These are phyloP conservation scores for Diuraphis noxia DNA, from an alignment of 1,140 invertebrate genomes.

Conservation along the genomic window DNA sequence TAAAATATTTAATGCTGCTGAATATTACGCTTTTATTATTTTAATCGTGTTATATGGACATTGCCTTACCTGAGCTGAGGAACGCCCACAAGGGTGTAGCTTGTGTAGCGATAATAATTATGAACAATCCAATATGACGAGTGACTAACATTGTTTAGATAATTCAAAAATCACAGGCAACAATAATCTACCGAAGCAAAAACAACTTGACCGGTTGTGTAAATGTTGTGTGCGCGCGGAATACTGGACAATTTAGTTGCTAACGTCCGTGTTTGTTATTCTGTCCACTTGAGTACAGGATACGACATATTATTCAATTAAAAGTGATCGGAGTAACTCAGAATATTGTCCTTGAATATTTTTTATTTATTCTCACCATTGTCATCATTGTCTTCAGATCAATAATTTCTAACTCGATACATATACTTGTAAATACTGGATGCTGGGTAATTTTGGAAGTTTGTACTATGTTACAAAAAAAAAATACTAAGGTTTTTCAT, in stretches of 20 bases:
- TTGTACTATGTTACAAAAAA: neutral
- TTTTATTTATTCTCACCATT: neutral
- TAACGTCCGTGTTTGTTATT: neutral
- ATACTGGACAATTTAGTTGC: neutral
- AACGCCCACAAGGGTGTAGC: neutral
- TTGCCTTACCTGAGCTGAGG: too few species aligned
- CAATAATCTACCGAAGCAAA: neutral
- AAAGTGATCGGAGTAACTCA: constrained; percentile 6
- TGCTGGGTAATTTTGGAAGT: neutral
- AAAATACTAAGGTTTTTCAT: neutral
- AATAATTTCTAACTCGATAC: neutral
- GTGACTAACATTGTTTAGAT: neutral
- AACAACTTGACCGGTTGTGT: neutral
- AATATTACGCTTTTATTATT: too few species aligned
- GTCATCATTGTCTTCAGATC: neutral
- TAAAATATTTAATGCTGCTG: too few species aligned
- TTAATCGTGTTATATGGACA: too few species aligned
- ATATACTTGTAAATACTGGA: neutral
- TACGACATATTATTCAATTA: constrained; percentile 2
- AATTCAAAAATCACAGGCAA: neutral
- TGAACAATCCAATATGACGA: neutral
- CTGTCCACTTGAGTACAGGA: constrained; percentile 33
- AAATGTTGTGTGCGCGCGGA: neutral
- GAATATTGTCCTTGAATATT: neutral
- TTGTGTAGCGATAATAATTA: neutral